Evolutionary conservation across 2,888 invertebrate species (phyloP), one percentile per base, ranked within the genome.

Genomic region (Cephus pulcher): DNA sequence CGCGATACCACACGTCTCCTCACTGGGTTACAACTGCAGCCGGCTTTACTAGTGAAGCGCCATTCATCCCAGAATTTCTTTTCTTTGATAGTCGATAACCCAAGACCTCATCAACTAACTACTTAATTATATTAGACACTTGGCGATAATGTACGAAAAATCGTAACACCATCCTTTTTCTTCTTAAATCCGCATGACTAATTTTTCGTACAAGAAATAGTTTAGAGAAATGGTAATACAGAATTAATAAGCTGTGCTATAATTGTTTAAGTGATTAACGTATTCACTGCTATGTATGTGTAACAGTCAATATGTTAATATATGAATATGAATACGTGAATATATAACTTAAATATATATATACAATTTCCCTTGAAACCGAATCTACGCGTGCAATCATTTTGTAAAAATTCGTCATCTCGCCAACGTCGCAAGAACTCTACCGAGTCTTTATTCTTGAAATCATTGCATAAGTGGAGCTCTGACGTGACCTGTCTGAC

Each of bases 1-100:
- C 15, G 33, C 80, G 84, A 85, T 81, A 81, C 82, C 81, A 78
- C 82, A 80, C 82, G 79, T 77, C 82, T 82, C 84, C 84, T 83
- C 87, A 86, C 84, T 86, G 84, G 84, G 85, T 87, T 86, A 88
- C 85, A 84, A 85, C 87, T 86, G 87, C 84, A 86, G 81, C 83
- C 82, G 83, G 81, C 23, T 81, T 87, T 88, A 87, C 79, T 83
- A 79, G 77, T 80, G 78, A 74, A 78, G 79, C 84, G 82, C 82
- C 86, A 87, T 87, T 88, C 86, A 87, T 87, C 84, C 83, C 78
- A 81, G 78, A 78, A 82, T 82, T 85, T 84, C 82, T 85, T 81
- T 80, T 80, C 84, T 87, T 86, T 84, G 83, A 85, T 84, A 81
- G 75, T 81, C 74, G 86, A 77, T 86, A 85, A 86, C 75, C 81